phyloP scores from a whole-genome alignment of 2,797 vertebrate species.

The Hoplostethus mediterraneus region DNA sequence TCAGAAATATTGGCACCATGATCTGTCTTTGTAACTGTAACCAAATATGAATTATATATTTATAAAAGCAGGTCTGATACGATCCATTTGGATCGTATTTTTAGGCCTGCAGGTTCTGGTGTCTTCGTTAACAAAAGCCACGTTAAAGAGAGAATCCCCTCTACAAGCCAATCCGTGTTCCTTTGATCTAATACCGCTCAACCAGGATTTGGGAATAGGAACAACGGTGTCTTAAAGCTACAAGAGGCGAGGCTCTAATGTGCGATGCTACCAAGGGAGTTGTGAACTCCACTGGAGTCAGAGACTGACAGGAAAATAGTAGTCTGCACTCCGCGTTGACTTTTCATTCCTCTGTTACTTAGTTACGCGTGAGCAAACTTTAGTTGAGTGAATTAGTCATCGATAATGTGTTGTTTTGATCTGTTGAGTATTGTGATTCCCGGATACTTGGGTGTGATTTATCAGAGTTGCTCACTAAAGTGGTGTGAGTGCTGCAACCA shows the following conservation, averaged over 20 bases:
- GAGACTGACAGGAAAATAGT: too few relatives aligned
- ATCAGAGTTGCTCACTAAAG: too few relatives aligned
- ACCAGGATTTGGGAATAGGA: constrained; percentile 36
- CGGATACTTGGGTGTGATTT: too few relatives aligned
- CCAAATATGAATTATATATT: constrained; percentile 29
- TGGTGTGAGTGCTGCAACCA: neutral
- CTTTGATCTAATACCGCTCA: constrained; percentile 64
- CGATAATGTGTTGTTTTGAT: too few relatives aligned
- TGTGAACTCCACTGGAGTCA: neutral
- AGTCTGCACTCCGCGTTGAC: too few relatives aligned
- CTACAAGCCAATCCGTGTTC: constrained; percentile 57
- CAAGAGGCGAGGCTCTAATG: constrained; percentile 31
- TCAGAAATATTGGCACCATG: constrained; percentile 46
- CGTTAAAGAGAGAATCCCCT: constrained; percentile 55
- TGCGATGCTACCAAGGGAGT: constrained; percentile 8
- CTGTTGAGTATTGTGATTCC: too few relatives aligned
- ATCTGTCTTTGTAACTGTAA: constrained; percentile 45
- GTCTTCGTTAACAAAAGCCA: constrained; percentile 51
- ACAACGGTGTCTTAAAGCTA: constrained; percentile 44
- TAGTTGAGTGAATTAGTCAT: too few relatives aligned
- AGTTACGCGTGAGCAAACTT: too few relatives aligned
- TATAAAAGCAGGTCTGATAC: constrained; percentile 50
- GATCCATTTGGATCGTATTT: constrained; percentile 39
- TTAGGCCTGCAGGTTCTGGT: constrained; percentile 45
- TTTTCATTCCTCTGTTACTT: too few relatives aligned